Conservation (phyloP, 2,797 vertebrate genomes). For the Chanos chanos region DNA sequence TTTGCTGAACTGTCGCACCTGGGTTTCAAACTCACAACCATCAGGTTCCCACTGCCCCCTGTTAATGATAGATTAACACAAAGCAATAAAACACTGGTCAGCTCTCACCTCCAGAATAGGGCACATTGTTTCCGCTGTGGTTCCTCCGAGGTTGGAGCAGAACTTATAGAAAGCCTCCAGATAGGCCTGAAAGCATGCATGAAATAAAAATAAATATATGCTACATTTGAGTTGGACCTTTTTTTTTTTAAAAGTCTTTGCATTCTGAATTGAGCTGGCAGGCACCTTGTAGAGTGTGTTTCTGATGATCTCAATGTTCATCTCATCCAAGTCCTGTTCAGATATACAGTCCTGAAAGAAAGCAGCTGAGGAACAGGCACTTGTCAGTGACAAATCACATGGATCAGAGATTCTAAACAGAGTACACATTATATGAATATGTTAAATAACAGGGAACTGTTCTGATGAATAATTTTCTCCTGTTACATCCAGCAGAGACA, state of each 20-base stretch:
- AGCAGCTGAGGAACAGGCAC: slow-evolving; percentile 77
- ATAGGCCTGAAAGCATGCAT: slow-evolving; percentile 78
- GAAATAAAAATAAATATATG: neutral
- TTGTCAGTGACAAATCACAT: neutral
- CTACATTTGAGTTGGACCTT: too few relatives aligned
- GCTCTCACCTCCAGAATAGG: slow-evolving; percentile 90
- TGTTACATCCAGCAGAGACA: neutral
- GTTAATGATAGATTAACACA: too few relatives aligned
- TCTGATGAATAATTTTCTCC: neutral
- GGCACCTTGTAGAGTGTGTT: slow-evolving; percentile 97
- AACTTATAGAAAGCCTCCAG: slow-evolving; percentile 98
- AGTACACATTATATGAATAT: neutral
- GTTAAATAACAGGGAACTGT: neutral
- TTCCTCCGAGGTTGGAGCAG: slow-evolving; percentile 90
- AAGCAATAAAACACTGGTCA: neutral
- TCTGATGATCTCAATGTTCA: slow-evolving; percentile 99
- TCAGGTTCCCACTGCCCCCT: too few relatives aligned
- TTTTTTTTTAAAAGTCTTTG: too few relatives aligned
- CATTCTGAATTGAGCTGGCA: neutral
- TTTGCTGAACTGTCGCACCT: too few relatives aligned
- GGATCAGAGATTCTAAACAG: neutral
- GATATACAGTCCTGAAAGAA: slow-evolving; percentile 99
- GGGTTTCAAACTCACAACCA: too few relatives aligned
- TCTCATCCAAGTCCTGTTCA: slow-evolving; percentile 97
- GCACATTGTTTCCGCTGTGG: slow-evolving; percentile 96